Evolutionary conservation across 2,888 invertebrate genomes (phyloP), one percentile per base, ranked within the genome.

Genomic region (Apodemia mormo): DNA sequence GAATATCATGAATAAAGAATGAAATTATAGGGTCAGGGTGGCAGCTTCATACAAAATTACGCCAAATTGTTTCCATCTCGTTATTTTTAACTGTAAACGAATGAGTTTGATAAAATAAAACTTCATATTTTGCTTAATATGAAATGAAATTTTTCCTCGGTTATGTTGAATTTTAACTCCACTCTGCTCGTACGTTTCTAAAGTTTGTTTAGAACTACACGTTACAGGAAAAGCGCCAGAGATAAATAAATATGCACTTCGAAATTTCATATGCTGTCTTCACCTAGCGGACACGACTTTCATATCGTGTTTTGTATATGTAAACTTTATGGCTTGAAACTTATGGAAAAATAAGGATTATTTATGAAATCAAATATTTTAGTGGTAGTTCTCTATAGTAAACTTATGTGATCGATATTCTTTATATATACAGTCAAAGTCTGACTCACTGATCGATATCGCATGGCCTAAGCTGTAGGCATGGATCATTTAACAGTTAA

Each of bases 141-240:
- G 29, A 58, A 58, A 58, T 58, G 12, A 29, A 58, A 58, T 29
- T 58, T 58, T 30, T 58, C 30, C 58, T 58, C 30, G 56, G 58
- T 14, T 33, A 29, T 30, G 68, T 49, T 66, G 79, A 79, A 77
- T 76, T 80, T 79, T 78, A 80, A 76, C 75, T 72, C 73, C 72
- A 75, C 72, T 78, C n/a, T 49, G 49, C 58, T 65, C 68, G 45
- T 68, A 68, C 45, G 65, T 61, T 68, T 68, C 61, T 7, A 61
- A 71, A 71, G 66, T 71, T 71, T 68, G 71, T 68, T 66, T 45
- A 29, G 66, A 58, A 54, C 43, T 61, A 69, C 67, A 49, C 58
- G 58, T 58, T 58, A 33, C 58, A 58, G 30, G 58, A 30, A 58
- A 33, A 30, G 30, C 58, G 29, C 30, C 58, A 9, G 30, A 58